These are phyloP conservation scores for Crepidodera aurea DNA, from an alignment of 2,888 invertebrate species.

Conservation along the genomic window DNA sequence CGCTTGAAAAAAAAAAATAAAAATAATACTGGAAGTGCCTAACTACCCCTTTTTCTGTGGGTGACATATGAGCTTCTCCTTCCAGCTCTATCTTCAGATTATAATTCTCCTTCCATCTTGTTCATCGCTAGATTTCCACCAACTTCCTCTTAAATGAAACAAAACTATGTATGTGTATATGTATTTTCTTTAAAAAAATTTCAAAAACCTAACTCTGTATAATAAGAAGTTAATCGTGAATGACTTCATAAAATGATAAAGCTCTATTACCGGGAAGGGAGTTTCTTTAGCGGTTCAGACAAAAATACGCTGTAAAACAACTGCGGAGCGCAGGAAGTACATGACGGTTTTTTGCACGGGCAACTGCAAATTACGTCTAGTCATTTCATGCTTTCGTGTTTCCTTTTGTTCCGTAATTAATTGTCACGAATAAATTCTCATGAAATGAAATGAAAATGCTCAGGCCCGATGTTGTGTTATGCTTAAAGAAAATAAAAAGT, in stretches of 20 bases:
- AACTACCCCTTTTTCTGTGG: too few species aligned
- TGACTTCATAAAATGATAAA: slow-evolving; percentile 7
- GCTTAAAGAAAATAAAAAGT: neutral
- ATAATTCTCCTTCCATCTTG: too few species aligned
- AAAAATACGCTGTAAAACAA: slow-evolving; percentile 16
- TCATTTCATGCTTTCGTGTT: slow-evolving; percentile 21
- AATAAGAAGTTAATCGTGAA: neutral
- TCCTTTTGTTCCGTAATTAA: slow-evolving; percentile 19
- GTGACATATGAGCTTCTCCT: too few species aligned
- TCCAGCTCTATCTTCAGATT: too few species aligned
- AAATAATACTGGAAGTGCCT: too few species aligned
- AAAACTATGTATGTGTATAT: too few species aligned
- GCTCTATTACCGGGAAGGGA: neutral
- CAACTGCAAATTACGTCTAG: slow-evolving; percentile 24
- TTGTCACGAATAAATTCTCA: slow-evolving; percentile 15
- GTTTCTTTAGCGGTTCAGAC: slow-evolving; percentile 3
- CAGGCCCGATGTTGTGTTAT: neutral
- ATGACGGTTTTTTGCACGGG: slow-evolving; percentile 18
- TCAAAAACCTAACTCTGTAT: too few species aligned
- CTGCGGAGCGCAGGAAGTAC: slow-evolving; percentile 19
- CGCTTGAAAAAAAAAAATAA: too few species aligned
- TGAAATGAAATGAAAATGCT: slow-evolving; percentile 12
- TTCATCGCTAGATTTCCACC: too few species aligned
- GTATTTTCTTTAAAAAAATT: too few species aligned
- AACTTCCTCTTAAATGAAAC: too few species aligned